A percentile compares a stretch with the other conserved stretches of the same genome.
Evolutionary conservation across 2,113 vertebrate species (phyloP).

Genomic region (Pluvialis apricaria): DNA sequence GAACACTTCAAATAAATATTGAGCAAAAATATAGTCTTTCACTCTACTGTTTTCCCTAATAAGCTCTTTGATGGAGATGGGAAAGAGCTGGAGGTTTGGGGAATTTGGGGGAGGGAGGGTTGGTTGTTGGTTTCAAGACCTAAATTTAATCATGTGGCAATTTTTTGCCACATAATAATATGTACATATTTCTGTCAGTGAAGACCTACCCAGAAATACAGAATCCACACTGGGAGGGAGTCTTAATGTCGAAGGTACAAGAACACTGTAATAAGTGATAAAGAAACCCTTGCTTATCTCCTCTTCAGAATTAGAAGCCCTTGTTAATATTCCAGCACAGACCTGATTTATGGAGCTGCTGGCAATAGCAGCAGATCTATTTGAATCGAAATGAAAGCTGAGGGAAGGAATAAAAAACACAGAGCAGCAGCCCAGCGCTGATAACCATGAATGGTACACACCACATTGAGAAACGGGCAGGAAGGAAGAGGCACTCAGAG

Average conservation of each 20-base stretch:
- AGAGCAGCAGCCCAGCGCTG: not conserved
- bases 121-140: not conserved
- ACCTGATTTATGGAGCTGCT: not conserved
- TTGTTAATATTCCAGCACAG: constrained; percentile 12
- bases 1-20: not conserved
- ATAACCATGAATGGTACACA: not conserved
- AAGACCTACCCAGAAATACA: not conserved
- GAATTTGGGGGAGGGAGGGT: fast-evolving
- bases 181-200: not conserved
- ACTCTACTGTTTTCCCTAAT: not conserved
- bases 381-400: not conserved
- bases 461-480: not conserved
- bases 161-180: not conserved
- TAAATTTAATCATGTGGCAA: not conserved
- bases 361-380: not conserved
- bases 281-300: not conserved
- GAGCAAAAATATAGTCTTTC: not conserved
- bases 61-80: not conserved
- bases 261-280: not conserved
- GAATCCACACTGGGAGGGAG: not conserved
- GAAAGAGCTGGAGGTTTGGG: not conserved
- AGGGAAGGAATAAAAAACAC: not conserved
- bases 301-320: not conserved
- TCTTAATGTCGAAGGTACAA: not conserved
- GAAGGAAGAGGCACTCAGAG: not conserved